A percentile compares a stretch with the other conserved stretches of the same genome.
phyloP scores from a whole-genome alignment of 1,140 invertebrate species.

The Pogonomyrmex barbatus region DNA sequence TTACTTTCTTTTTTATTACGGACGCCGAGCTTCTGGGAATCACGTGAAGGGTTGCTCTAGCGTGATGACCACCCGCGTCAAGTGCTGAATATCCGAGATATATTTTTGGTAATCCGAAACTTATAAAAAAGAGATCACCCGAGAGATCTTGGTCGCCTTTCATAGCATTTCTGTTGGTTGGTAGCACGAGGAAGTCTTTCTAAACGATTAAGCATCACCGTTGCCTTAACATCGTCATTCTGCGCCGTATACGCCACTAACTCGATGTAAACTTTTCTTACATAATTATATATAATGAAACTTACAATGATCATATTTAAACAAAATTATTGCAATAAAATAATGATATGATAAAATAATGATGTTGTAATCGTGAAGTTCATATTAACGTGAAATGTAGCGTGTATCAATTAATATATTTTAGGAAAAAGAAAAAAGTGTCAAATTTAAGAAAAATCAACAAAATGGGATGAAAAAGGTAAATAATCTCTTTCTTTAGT shows the following conservation, averaged over 20 bases:
- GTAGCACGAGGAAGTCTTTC: constrained; percentile 63
- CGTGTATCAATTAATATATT: background rate
- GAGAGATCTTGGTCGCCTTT: constrained; percentile 35
- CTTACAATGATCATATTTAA: background rate
- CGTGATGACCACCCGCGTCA: constrained; percentile 81
- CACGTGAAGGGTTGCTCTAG: constrained; percentile 66
- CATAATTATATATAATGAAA: background rate
- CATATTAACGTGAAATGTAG: background rate
- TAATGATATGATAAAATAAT: too few relatives aligned
- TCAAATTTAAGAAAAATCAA: background rate
- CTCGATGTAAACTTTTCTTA: background rate
- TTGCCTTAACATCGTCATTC: background rate
- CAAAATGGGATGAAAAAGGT: background rate
- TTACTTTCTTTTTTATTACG: constrained; percentile 46
- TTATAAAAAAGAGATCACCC: constrained; percentile 64
- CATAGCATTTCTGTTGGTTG: constrained; percentile 37
- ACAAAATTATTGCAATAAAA: background rate
- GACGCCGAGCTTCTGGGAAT: constrained; percentile 72
- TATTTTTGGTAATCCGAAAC: constrained; percentile 83
- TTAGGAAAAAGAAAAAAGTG: background rate
- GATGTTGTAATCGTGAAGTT: background rate
- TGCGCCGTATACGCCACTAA: background rate
- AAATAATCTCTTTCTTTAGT: background rate
- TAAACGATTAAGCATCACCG: constrained; percentile 17
- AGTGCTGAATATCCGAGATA: constrained; percentile 78